A percentile compares a stretch with the other conserved stretches of the same genome.
Evolutionary conservation across 2,113 vertebrate genomes (phyloP).

Genomic region (Odocoileus virginianus): DNA sequence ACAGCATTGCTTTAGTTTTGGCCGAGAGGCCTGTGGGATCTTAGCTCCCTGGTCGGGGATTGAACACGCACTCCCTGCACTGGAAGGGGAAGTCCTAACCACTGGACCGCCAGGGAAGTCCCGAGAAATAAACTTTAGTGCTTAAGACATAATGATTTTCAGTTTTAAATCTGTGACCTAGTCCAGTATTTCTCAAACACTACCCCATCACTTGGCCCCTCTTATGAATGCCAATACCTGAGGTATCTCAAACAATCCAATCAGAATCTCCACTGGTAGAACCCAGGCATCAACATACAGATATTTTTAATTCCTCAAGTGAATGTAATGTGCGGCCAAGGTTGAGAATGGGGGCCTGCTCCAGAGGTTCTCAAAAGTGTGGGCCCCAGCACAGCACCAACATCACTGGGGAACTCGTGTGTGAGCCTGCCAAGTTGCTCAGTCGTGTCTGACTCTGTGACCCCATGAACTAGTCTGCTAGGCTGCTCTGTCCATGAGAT

Average conservation of each 20-base stretch:
- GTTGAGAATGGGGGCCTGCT: background rate
- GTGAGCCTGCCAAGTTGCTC: background rate
- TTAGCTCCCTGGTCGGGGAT: background rate
- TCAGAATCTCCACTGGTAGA: background rate
- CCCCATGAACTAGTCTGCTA: background rate
- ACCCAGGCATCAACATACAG: background rate
- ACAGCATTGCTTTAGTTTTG: background rate
- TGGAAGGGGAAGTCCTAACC: background rate
- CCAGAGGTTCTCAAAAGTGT: background rate
- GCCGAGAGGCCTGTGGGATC: background rate
- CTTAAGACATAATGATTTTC: background rate
- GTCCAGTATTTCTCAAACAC: background rate
- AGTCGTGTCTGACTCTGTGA: background rate
- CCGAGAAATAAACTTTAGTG: background rate
- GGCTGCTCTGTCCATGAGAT: background rate
- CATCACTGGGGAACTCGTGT: background rate
- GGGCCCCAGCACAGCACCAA: background rate
- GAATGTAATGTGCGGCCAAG: background rate
- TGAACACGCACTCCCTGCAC: rapidly evolving
- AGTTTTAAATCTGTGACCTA: background rate
- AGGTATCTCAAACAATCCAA: background rate
- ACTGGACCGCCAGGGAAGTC: background rate
- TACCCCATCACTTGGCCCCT: too few species aligned
- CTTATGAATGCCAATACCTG: background rate
- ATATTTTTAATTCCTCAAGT: background rate